phyloP scores from a whole-genome alignment of 2,113 vertebrate species.

The Malaclemys terrapin region DNA sequence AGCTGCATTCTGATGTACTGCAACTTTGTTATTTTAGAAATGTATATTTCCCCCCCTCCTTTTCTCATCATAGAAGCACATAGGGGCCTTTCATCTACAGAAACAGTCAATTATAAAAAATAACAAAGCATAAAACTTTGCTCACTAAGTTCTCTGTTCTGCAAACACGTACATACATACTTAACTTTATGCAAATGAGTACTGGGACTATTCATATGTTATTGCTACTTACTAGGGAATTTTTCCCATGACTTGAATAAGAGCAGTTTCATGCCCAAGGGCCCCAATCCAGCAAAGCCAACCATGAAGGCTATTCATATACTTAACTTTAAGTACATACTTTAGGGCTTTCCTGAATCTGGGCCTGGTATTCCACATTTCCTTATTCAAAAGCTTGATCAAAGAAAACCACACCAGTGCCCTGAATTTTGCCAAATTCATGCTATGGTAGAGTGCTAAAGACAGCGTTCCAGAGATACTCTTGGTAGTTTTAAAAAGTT shows the following conservation, averaged over 20 bases:
- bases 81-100: not conserved
- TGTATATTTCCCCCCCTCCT: not conserved
- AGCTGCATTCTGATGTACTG: not conserved
- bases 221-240: not conserved
- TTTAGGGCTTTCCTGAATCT: not conserved
- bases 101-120: not conserved
- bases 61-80: not conserved
- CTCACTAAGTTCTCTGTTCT: not conserved
- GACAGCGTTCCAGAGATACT: not conserved
- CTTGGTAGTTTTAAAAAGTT: not conserved
- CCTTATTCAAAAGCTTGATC: not conserved
- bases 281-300: not conserved
- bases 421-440: not conserved
- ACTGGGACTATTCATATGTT: not conserved
- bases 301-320: not conserved
- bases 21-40: not conserved
- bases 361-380: not conserved
- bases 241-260: not conserved
- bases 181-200: fast-evolving
- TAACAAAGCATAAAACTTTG: not conserved
- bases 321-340: not conserved
- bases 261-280: not conserved
- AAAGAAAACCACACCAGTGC: not conserved
- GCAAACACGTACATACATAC: not conserved
- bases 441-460: not conserved